A percentile compares a stretch with the other conserved stretches of the same genome.
phyloP scores from a whole-genome alignment of 2,888 invertebrate genomes.

The Tenthredo livida region DNA sequence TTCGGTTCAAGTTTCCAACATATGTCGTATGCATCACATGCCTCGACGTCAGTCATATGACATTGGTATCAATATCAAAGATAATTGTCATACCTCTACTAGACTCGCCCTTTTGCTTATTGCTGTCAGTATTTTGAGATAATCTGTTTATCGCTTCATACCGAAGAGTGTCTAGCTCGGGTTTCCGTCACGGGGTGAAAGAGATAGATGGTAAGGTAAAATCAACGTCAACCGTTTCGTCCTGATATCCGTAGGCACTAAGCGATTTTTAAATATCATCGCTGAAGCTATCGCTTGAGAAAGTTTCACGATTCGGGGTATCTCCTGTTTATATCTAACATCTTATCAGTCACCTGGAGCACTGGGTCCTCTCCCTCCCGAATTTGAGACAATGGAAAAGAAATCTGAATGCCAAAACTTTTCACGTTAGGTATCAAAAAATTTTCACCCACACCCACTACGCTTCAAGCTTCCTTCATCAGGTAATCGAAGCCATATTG shows the following conservation, averaged over 20 bases:
- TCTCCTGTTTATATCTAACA: slow-evolving; percentile 33
- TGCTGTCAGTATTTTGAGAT: neutral
- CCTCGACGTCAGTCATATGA: neutral
- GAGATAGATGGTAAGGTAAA: slow-evolving; percentile 36
- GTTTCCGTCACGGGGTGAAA: slow-evolving; percentile 3
- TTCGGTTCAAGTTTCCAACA: neutral
- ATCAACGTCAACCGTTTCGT: slow-evolving; percentile 59
- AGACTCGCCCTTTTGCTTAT: neutral
- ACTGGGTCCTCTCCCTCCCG: neutral
- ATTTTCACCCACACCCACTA: neutral
- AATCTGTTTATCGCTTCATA: slow-evolving; percentile 17
- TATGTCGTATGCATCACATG: neutral
- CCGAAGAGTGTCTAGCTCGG: slow-evolving; percentile 6
- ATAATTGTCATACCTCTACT: neutral
- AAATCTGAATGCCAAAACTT: neutral
- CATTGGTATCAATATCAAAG: neutral
- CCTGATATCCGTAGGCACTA: slow-evolving; percentile 61
- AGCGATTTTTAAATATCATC: slow-evolving; percentile 69
- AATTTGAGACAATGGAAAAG: neutral
- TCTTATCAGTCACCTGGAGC: slow-evolving; percentile 14
- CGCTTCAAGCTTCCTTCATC: neutral
- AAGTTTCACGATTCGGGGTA: slow-evolving; percentile 17
- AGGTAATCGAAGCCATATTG: neutral
- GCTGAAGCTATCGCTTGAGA: slow-evolving; percentile 25
- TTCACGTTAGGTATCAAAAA: neutral